A percentile compares a stretch with the other conserved stretches of the same genome.
Conservation (phyloP, 2,888 invertebrate species). For the Caenorhabditis sp. region DNA sequence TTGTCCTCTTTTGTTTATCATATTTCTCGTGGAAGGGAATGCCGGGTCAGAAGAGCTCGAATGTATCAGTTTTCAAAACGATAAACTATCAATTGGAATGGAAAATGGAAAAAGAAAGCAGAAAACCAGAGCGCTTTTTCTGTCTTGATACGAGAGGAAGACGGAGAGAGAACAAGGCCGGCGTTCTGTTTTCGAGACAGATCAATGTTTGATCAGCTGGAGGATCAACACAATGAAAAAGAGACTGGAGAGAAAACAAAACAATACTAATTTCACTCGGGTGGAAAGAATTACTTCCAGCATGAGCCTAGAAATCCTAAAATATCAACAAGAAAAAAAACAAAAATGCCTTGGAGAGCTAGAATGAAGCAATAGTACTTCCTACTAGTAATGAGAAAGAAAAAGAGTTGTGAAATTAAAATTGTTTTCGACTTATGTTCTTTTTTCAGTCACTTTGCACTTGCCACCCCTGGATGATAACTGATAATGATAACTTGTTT, state of each 20-base stretch:
- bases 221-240: slow-evolving; percentile 54
- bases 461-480: slow-evolving; percentile 19
- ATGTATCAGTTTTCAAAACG: slow-evolving; percentile 48
- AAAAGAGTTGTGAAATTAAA: slow-evolving; percentile 28
- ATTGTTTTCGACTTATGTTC: slow-evolving; percentile 7
- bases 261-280: slow-evolving; percentile 21
- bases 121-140: slow-evolving; percentile 28
- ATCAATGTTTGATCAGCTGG: slow-evolving; percentile 66
- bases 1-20: slow-evolving; percentile 48
- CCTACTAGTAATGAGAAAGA: not conserved
- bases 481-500: slow-evolving; percentile 46
- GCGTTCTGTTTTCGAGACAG: slow-evolving; percentile 57
- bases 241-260: slow-evolving; percentile 35
- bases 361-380: not conserved
- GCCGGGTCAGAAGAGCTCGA: slow-evolving; percentile 5
- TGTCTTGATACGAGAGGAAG: slow-evolving; percentile 28
- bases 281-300: not conserved
- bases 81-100: slow-evolving; percentile 25
- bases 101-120: slow-evolving; percentile 25
- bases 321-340: too few species aligned
- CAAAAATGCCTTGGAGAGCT: too few species aligned
- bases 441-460: slow-evolving; percentile 44
- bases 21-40: slow-evolving; percentile 30
- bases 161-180: slow-evolving; percentile 29
- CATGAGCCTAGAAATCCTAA: too few species aligned